Percentiles rank a stretch among this genome's conserved stretches.
These are phyloP conservation scores for Hyles vespertilio DNA, from an alignment of 1,140 invertebrate species.

Conservation along the genomic window DNA sequence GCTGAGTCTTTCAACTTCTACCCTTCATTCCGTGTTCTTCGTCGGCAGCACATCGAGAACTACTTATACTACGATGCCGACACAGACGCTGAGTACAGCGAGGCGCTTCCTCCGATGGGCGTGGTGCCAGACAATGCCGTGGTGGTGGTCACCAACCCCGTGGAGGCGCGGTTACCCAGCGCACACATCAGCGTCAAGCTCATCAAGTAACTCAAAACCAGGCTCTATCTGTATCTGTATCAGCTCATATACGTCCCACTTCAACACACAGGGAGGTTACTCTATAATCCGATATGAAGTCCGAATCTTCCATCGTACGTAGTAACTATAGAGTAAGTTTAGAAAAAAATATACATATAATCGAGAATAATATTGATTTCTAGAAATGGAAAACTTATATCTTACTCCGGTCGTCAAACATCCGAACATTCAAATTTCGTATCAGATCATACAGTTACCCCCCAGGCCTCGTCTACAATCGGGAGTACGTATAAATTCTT, in stretches of 20 bases:
- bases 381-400: no score
- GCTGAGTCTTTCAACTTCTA: not conserved
- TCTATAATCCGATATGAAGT: not conserved
- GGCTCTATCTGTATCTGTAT: not conserved
- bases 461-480: not conserved
- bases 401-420: no score
- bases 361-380: not conserved
- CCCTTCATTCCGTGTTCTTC: constrained; percentile 6
- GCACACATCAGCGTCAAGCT: constrained; percentile 42
- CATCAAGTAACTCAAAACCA: constrained; percentile 28
- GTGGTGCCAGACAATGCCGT: constrained; percentile 20
- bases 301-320: no score
- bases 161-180: constrained; percentile 46
- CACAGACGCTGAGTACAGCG: constrained; percentile 22
- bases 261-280: not conserved
- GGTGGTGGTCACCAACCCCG: constrained; percentile 43
- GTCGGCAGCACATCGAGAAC: constrained; percentile 24
- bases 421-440: no score
- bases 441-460: not conserved
- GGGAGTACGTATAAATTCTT: not conserved
- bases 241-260: not conserved
- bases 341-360: not conserved
- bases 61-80: constrained; percentile 37
- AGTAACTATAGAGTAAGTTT: not conserved
- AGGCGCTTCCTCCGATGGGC: not conserved